These are phyloP conservation scores for Priocnemis perturbator DNA, from an alignment of 2,888 invertebrate genomes.

Conservation along the genomic window DNA sequence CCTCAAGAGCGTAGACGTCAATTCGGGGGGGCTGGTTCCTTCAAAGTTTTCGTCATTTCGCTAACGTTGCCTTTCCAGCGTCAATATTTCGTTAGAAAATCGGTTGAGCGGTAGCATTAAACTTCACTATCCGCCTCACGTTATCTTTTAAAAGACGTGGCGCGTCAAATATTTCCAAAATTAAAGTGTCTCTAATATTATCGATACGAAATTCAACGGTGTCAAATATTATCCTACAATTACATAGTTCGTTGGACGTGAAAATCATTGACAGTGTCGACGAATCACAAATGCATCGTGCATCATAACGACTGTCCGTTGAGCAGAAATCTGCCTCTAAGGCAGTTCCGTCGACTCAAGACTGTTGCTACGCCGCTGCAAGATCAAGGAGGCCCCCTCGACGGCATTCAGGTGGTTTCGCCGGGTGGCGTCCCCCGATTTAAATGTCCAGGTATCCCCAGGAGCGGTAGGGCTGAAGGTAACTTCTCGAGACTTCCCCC, in stretches of 20 bases:
- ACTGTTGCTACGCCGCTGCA: conserved; percentile 55
- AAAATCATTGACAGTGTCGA: no score
- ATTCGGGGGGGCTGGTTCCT: neutral
- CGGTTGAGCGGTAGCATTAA: neutral
- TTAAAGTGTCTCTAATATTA: no score
- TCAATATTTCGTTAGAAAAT: neutral
- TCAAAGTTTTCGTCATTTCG: no score
- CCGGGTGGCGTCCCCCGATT: conserved; percentile 67
- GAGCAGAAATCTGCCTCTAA: no score
- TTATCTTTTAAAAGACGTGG: no score
- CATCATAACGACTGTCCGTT: no score
- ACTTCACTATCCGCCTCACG: no score
- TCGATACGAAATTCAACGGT: no score
- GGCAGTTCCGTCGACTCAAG: conserved; percentile 17
- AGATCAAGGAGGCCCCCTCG: conserved; percentile 68
- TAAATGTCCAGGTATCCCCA: conserved; percentile 71
- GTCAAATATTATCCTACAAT: no score
- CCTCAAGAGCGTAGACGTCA: conserved; percentile 61
- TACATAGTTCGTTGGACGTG: no score
- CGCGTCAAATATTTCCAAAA: no score
- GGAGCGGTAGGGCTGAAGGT: conserved; percentile 52
- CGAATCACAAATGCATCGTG: no score
- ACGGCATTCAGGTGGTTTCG: conserved; percentile 70
- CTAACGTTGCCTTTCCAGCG: neutral
- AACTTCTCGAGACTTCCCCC: conserved; percentile 60